phyloP scores from a whole-genome alignment of 2,113 vertebrate species.

The Penelope pileata region DNA sequence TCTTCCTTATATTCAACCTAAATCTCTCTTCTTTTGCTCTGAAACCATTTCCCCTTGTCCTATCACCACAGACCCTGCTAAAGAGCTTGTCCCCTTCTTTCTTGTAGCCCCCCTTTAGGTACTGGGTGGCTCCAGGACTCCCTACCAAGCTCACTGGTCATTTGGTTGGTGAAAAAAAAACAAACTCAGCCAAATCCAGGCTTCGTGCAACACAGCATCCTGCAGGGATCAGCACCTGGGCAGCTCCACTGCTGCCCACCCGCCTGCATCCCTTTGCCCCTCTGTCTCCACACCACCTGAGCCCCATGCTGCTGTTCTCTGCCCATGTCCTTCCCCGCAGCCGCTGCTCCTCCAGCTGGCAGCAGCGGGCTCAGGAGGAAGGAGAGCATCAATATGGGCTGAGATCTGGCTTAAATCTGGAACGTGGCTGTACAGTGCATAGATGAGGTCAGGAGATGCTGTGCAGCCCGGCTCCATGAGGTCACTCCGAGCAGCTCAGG shows the following conservation, averaged over 20 bases:
- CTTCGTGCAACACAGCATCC: background rate
- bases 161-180: background rate
- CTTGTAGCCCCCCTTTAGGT: too few relatives aligned
- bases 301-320: background rate
- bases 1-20: too few relatives aligned
- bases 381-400: background rate
- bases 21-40: too few relatives aligned
- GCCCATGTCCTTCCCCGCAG: background rate
- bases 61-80: too few relatives aligned
- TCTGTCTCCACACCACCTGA: background rate
- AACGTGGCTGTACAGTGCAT: background rate
- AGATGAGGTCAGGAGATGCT: background rate
- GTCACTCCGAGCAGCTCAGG: background rate
- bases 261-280: background rate
- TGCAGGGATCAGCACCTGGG: background rate
- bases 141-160: background rate
- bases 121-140: background rate
- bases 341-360: background rate
- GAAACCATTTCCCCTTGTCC: too few relatives aligned
- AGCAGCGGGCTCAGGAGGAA: background rate
- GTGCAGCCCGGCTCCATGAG: background rate
- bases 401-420: background rate
- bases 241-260: background rate
- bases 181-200: background rate
- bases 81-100: too few relatives aligned